Conservation (phyloP, 2,888 invertebrate species). For the Synanthedon andrenaeformis region DNA sequence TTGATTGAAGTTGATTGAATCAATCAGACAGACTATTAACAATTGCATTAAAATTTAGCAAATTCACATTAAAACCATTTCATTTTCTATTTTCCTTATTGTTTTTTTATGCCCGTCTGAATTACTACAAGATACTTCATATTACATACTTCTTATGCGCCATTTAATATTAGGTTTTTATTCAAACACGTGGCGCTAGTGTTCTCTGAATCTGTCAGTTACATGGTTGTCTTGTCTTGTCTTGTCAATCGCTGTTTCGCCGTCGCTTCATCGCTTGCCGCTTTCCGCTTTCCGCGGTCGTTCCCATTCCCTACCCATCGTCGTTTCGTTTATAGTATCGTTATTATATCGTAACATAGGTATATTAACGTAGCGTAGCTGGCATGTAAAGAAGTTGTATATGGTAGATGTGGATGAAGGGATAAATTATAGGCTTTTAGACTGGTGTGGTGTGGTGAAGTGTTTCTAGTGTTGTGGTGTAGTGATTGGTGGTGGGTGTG, state of each 20-base stretch:
- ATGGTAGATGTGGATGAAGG: not conserved
- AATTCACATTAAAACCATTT: too few species aligned
- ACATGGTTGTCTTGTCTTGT: conserved; percentile 8
- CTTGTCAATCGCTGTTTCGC: conserved; percentile 13
- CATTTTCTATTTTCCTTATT: too few species aligned
- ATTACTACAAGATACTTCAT: too few species aligned
- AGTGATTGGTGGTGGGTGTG: conserved; percentile 40
- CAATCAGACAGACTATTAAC: too few species aligned
- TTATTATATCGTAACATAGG: too few species aligned
- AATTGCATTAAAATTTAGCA: too few species aligned
- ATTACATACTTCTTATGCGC: too few species aligned
- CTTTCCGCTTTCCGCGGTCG: not conserved
- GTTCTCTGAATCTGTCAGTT: conserved; percentile 12
- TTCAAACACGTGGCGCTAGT: conserved; percentile 50
- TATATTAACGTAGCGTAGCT: not conserved
- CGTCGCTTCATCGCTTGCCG: too few species aligned
- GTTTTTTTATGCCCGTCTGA: too few species aligned
- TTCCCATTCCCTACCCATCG: not conserved
- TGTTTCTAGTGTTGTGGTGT: conserved; percentile 62
- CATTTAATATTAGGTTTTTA: not conserved
- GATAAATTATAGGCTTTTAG: too few species aligned
- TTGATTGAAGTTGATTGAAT: too few species aligned
- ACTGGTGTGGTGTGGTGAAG: conserved; percentile 24
- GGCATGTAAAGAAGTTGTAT: not conserved
- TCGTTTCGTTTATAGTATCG: conserved; percentile 1